A percentile compares a stretch with the other conserved stretches of the same genome.
Evolutionary conservation across 37 sponge, comb jelly and placozoan genomes (phyloP).

Genomic region (Cladorhizidae sp.): DNA sequence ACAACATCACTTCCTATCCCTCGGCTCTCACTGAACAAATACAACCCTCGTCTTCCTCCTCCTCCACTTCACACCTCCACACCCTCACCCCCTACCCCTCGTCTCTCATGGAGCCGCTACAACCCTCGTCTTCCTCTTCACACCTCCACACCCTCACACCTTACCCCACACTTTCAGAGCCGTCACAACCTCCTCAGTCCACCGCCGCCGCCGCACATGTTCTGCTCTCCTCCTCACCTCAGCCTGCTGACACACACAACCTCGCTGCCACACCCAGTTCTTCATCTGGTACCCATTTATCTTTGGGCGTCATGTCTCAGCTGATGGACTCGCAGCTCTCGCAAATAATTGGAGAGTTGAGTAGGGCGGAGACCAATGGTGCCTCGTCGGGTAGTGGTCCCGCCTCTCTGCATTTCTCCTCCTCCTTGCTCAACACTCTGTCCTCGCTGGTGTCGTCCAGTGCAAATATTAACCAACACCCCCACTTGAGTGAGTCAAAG

Average conservation of each 20-base stretch:
- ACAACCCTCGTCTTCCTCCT: background rate
- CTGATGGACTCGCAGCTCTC: background rate
- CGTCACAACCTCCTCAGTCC: too few relatives aligned
- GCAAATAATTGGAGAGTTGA: background rate
- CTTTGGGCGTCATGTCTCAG: conserved; percentile 5
- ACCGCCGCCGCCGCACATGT: too few relatives aligned
- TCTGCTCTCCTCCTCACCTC: background rate
- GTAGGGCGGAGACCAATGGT: background rate
- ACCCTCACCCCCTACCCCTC: background rate
- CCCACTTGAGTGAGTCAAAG: too few relatives aligned
- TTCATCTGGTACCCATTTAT: background rate
- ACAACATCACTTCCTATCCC: too few relatives aligned
- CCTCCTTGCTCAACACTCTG: conserved; percentile 1
- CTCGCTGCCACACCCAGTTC: background rate
- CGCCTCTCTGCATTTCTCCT: background rate
- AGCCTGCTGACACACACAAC: background rate
- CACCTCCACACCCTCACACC: too few relatives aligned
- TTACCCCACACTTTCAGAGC: too few relatives aligned
- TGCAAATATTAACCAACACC: too few relatives aligned
- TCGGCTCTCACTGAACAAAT: too few relatives aligned
- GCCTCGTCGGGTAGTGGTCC: background rate
- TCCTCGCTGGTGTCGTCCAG: conserved; percentile 1
- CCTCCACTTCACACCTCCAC: background rate
- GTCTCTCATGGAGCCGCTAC: background rate
- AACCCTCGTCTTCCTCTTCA: too few relatives aligned